phyloP scores from a whole-genome alignment of 2,888 invertebrate species.

The Lepidochitona cinerea region DNA sequence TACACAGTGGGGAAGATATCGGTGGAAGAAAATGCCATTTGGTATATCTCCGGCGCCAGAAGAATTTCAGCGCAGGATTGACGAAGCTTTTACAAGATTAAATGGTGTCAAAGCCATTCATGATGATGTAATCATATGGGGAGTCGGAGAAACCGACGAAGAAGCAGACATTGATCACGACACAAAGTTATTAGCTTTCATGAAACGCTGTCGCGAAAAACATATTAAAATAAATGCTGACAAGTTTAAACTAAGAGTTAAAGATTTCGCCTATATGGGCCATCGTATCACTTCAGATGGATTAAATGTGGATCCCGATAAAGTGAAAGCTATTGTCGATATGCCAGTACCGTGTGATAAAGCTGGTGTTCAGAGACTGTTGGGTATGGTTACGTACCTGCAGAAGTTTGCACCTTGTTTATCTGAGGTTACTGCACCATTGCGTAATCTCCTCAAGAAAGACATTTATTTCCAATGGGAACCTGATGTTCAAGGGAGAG shows the following conservation, averaged over 20 bases:
- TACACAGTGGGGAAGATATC: conserved; percentile 35
- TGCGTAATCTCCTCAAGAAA: conserved; percentile 18
- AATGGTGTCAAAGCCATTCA: conserved; percentile 22
- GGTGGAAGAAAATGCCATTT: conserved; percentile 36
- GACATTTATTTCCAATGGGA: conserved; percentile 24
- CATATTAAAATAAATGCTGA: conserved; percentile 22
- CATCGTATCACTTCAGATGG: conserved; percentile 22
- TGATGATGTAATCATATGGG: conserved; percentile 26
- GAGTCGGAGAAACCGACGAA: conserved; percentile 16
- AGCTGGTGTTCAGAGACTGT: conserved; percentile 20
- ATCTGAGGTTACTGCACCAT: conserved; percentile 24
- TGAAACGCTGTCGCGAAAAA: conserved; percentile 20
- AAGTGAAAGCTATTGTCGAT: conserved; percentile 22
- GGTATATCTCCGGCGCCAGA: conserved; percentile 35
- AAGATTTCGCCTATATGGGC: conserved; percentile 24
- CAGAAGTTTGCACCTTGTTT: conserved; percentile 26
- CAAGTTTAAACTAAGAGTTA: conserved; percentile 18
- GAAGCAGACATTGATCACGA: conserved; percentile 25
- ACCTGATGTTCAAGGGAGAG: conserved; percentile 19
- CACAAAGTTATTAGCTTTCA: conserved; percentile 12
- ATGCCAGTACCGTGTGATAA: conserved; percentile 26
- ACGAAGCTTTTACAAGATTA: conserved; percentile 14
- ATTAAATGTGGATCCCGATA: conserved; percentile 23
- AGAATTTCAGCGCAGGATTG: conserved; percentile 27
- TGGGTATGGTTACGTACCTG: conserved; percentile 26